Conservation (phyloP, 2,797 vertebrate genomes). For the Astyanax mexicanus region DNA sequence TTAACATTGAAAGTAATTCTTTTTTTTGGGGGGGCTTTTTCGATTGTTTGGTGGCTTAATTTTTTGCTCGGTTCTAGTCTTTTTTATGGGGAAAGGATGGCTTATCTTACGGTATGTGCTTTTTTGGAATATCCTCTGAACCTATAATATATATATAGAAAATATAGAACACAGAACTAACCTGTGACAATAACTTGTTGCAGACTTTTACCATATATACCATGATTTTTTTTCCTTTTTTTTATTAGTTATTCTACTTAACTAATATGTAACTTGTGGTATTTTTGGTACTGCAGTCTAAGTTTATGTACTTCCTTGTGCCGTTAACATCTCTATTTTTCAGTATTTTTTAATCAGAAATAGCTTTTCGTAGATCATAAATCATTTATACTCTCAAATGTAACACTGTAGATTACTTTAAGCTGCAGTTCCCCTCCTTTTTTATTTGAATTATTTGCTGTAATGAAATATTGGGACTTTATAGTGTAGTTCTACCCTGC, state of each 20-base stretch:
- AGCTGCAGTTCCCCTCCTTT: not conserved
- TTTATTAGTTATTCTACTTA: too few relatives aligned
- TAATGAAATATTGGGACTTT: slow-evolving; percentile 6
- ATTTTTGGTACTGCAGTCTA: not conserved
- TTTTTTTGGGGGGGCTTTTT: slow-evolving; percentile 11
- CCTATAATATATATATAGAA: too few relatives aligned
- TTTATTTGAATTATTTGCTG: slow-evolving; percentile 1
- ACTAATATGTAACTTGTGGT: too few relatives aligned
- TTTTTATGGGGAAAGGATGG: slow-evolving; percentile 70
- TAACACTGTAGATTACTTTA: not conserved
- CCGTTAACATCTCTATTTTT: not conserved
- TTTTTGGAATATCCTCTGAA: not conserved
- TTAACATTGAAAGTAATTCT: slow-evolving; percentile 49
- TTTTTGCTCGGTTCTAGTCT: slow-evolving; percentile 29
- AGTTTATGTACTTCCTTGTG: too few relatives aligned
- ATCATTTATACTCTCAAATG: not conserved
- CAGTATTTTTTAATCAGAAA: too few relatives aligned
- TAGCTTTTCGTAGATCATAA: too few relatives aligned
- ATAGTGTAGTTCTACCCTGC: slow-evolving; percentile 38
- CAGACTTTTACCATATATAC: too few relatives aligned
- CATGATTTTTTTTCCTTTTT: too few relatives aligned
- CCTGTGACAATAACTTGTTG: not conserved
- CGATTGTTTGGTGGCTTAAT: slow-evolving; percentile 23
- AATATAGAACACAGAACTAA: slow-evolving; percentile 37
- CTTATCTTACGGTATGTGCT: slow-evolving; percentile 64